These are phyloP conservation scores for Limanda limanda DNA, from an alignment of 2,113 vertebrate genomes.

Conservation along the genomic window DNA sequence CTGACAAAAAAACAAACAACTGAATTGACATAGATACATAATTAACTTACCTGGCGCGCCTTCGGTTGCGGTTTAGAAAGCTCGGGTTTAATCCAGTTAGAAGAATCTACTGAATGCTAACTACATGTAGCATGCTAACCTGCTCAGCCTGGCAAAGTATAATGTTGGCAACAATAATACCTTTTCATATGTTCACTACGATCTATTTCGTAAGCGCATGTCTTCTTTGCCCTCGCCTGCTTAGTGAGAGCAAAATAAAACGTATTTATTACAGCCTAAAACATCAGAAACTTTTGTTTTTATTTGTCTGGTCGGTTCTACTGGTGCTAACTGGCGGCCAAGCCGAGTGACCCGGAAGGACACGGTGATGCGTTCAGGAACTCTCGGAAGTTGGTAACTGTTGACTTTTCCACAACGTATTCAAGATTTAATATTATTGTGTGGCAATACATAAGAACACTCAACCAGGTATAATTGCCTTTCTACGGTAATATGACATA, in stretches of 20 bases:
- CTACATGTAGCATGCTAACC: not conserved
- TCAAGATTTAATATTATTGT: no score
- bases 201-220: not conserved
- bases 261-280: not conserved
- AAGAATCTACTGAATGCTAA: constrained; percentile 11
- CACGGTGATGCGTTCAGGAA: not conserved
- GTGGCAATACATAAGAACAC: no score
- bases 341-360: constrained; percentile 45
- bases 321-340: constrained; percentile 1
- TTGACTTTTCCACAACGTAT: not conserved
- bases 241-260: not conserved
- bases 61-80: not conserved
- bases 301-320: not conserved
- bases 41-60: constrained; percentile 37
- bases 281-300: constrained; percentile 3
- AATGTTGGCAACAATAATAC: not conserved
- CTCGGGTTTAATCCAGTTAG: constrained; percentile 5
- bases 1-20: not conserved
- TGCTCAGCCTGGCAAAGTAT: not conserved
- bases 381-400: not conserved
- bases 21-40: not conserved
- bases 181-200: not conserved
- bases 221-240: not conserved
- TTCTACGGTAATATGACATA: no score
- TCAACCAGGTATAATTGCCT: no score